These are phyloP conservation scores for Desmodus rotundus DNA, from an alignment of 2,113 vertebrate species.

Conservation along the genomic window DNA sequence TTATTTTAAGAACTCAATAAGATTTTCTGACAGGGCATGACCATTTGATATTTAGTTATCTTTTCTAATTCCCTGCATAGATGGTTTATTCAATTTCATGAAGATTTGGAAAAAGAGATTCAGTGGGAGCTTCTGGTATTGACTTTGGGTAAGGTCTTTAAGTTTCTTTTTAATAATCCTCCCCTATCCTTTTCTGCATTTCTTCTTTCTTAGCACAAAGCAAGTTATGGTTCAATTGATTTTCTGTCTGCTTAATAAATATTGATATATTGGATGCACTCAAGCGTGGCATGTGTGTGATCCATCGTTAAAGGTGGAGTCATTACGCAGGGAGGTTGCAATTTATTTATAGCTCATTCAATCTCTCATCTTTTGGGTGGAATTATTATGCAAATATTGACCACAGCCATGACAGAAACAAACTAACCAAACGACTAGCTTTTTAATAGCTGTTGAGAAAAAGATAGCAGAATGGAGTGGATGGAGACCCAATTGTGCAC, in stretches of 20 bases:
- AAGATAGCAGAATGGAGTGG: background rate
- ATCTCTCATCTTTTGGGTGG: conserved; percentile 69
- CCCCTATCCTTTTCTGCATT: conserved; percentile 52
- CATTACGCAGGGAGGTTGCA: conserved; percentile 69
- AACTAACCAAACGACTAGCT: conserved; percentile 38
- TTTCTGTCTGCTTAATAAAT: conserved; percentile 83
- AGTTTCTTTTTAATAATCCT: conserved; percentile 51
- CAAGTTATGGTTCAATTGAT: conserved; percentile 76
- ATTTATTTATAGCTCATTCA: conserved; percentile 75
- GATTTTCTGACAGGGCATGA: background rate
- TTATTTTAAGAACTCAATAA: background rate
- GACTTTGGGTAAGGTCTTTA: conserved; percentile 37
- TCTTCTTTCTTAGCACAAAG: conserved; percentile 72
- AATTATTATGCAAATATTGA: conserved; percentile 73
- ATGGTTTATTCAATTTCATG: conserved; percentile 50
- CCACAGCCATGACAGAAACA: conserved; percentile 49
- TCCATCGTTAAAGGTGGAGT: conserved; percentile 76
- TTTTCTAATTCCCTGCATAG: conserved; percentile 17
- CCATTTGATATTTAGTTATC: conserved; percentile 26
- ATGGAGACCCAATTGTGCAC: background rate
- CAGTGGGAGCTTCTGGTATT: conserved; percentile 50
- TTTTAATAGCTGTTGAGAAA: conserved; percentile 51
- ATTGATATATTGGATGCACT: conserved; percentile 79
- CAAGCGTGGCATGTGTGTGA: conserved; percentile 68
- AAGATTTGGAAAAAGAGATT: conserved; percentile 47